Conservation (phyloP, 1,140 invertebrate genomes). For the Papilio xuthus region DNA sequence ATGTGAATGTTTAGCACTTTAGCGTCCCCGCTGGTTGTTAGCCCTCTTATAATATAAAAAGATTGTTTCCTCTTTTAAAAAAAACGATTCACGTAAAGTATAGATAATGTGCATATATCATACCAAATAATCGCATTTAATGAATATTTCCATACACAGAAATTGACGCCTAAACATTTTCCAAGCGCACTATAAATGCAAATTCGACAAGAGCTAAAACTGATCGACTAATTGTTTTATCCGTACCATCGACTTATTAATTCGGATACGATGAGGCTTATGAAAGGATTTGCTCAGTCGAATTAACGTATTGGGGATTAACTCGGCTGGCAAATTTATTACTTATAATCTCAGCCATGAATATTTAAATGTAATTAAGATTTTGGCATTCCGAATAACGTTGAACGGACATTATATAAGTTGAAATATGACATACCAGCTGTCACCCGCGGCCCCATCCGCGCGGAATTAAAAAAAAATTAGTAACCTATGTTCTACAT, state of each 20-base stretch:
- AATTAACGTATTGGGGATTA: conserved; percentile 36
- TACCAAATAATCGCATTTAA: neutral
- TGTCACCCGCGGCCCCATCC: too few species aligned
- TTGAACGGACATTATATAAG: neutral
- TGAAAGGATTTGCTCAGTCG: conserved; percentile 28
- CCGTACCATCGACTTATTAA: conserved; percentile 30
- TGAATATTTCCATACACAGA: neutral
- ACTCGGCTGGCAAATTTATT: conserved; percentile 33
- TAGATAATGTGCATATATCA: neutral
- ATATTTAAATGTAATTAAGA: conserved; percentile 36
- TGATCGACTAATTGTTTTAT: conserved; percentile 32
- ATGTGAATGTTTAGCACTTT: too few species aligned
- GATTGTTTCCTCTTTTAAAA: too few species aligned
- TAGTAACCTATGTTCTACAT: too few species aligned
- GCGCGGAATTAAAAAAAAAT: too few species aligned
- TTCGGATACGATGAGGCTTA: conserved; percentile 32
- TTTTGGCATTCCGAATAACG: conserved; percentile 2
- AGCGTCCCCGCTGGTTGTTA: too few species aligned
- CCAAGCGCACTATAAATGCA: conserved; percentile 16
- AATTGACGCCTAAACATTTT: neutral
- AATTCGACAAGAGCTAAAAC: conserved; percentile 21
- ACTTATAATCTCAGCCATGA: conserved; percentile 28
- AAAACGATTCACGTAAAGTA: too few species aligned
- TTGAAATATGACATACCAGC: neutral
- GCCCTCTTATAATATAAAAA: too few species aligned